phyloP scores from a whole-genome alignment of 2,888 invertebrate genomes.

The Nomada lathburiana region DNA sequence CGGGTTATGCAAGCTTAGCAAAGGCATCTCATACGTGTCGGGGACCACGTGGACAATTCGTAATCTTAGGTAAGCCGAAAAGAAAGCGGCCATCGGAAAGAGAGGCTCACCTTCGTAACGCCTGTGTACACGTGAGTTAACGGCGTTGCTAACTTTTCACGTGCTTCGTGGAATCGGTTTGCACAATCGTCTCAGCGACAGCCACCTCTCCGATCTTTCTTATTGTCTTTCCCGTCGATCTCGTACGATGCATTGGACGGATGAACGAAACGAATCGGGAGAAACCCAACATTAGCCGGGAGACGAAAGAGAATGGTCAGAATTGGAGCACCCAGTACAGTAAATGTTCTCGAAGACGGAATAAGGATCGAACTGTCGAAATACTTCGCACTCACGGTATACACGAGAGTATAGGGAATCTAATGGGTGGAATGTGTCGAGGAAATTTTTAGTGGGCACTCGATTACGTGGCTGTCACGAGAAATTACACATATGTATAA shows the following conservation, averaged over 20 bases:
- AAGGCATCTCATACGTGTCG: conserved; percentile 67
- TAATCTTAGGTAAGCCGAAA: conserved; percentile 77
- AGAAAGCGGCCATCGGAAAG: conserved; percentile 77
- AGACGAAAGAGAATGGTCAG: not conserved
- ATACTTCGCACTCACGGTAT: too few species aligned
- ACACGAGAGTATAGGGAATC: too few species aligned
- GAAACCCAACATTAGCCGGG: too few species aligned
- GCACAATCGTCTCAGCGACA: conserved; percentile 39
- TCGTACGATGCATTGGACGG: conserved; percentile 14
- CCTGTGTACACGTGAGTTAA: conserved; percentile 67
- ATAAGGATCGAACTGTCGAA: not conserved
- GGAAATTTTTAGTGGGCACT: too few species aligned
- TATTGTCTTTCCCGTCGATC: conserved; percentile 9
- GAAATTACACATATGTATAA: conserved; percentile 9
- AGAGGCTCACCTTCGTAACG: conserved; percentile 72
- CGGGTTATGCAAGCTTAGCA: conserved; percentile 50
- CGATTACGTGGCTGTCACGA: conserved; percentile 19
- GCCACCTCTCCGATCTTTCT: conserved; percentile 32
- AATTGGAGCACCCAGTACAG: not conserved
- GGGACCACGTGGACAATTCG: conserved; percentile 73
- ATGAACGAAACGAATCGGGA: not conserved
- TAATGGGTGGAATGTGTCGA: too few species aligned
- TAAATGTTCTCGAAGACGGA: not conserved
- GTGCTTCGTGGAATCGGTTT: conserved; percentile 66
- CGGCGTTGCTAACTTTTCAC: conserved; percentile 65